phyloP scores from a whole-genome alignment of 35 echinoderm and acorn worm genomes.

The Lytechinus pictus region DNA sequence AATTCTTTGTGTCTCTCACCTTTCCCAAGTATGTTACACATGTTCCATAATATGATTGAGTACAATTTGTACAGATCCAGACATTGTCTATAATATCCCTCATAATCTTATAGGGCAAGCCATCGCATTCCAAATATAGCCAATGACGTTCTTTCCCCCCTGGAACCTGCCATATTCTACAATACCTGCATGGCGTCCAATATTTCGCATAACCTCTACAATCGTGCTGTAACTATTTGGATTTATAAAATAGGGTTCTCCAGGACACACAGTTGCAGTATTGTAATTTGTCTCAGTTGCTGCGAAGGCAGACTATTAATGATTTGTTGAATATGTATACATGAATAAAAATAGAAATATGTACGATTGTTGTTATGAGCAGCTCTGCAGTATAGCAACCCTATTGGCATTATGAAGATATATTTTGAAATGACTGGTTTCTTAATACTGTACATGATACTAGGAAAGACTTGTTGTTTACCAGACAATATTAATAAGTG shows the following conservation, averaged over 20 bases:
- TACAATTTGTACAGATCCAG: background rate
- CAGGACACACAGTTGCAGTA: background rate
- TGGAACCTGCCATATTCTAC: too few relatives aligned
- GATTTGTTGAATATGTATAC: too few relatives aligned
- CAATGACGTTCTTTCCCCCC: background rate
- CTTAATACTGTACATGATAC: too few relatives aligned
- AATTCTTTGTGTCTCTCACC: background rate
- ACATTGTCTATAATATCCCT: constrained; percentile 50
- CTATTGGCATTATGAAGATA: too few relatives aligned
- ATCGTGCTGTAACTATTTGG: background rate
- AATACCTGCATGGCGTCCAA: constrained; percentile 5
- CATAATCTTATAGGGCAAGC: constrained; percentile 42
- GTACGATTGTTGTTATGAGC: too few relatives aligned
- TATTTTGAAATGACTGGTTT: too few relatives aligned
- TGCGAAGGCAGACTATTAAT: too few relatives aligned
- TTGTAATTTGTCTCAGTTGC: too few relatives aligned
- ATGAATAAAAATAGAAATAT: too few relatives aligned
- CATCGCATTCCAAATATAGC: constrained; percentile 30
- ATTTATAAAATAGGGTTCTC: background rate
- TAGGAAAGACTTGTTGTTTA: too few relatives aligned
- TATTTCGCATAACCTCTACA: constrained; percentile 9
- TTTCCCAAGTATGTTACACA: background rate
- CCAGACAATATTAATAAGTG: too few relatives aligned
- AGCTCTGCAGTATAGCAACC: too few relatives aligned
- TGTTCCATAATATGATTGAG: constrained; percentile 8